Conservation (phyloP, 2,797 vertebrate genomes). For the Ciconia nigra region DNA sequence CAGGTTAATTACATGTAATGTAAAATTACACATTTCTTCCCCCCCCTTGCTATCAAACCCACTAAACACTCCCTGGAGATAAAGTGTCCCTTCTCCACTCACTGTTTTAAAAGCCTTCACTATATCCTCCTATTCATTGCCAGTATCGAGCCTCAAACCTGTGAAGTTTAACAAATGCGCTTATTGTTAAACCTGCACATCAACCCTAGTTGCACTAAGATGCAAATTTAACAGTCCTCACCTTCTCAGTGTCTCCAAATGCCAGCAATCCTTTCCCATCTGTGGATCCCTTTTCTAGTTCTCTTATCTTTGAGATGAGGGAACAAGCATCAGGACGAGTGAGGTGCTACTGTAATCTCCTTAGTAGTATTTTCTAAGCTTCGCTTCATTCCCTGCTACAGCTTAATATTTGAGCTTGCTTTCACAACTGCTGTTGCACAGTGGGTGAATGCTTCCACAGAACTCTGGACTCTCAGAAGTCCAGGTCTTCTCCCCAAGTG, state of each 20-base stretch:
- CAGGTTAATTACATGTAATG: not conserved
- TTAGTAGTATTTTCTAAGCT: not conserved
- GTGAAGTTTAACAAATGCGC: not conserved
- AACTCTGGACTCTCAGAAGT: not conserved
- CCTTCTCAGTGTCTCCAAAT: not conserved
- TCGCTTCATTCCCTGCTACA: not conserved
- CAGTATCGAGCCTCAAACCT: not conserved
- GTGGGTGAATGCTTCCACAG: not conserved
- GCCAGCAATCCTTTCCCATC: not conserved
- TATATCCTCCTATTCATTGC: not conserved
- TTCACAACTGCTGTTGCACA: not conserved
- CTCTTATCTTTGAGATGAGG: not conserved
- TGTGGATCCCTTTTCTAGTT: not conserved
- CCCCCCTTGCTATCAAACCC: not conserved
- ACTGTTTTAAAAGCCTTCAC: not conserved
- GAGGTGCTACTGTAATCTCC: not conserved
- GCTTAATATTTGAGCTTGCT: not conserved
- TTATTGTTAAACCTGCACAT: not conserved
- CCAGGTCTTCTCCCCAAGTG: not conserved
- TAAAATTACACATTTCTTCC: not conserved
- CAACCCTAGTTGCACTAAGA: not conserved
- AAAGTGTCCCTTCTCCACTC: not conserved
- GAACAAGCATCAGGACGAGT: not conserved
- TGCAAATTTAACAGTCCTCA: not conserved
- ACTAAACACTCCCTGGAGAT: not conserved